These are phyloP conservation scores for Platerodrilus igneus DNA, from an alignment of 2,888 invertebrate genomes.

Conservation along the genomic window DNA sequence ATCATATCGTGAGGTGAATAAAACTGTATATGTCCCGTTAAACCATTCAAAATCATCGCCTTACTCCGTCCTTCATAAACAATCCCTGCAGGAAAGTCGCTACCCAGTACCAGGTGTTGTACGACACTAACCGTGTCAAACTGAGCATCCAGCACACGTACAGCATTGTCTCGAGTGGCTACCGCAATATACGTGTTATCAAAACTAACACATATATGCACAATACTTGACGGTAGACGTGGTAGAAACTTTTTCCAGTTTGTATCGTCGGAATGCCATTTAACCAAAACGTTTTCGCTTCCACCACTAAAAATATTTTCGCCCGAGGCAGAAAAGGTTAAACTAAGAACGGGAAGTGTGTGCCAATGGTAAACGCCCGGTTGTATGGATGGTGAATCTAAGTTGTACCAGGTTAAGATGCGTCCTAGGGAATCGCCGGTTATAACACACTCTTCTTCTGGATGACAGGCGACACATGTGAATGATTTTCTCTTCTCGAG, in stretches of 20 bases:
- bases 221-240: slow-evolving; percentile 63
- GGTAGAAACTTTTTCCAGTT: slow-evolving; percentile 60
- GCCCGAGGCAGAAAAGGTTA: slow-evolving; percentile 62
- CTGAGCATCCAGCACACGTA: slow-evolving; percentile 54
- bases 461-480: slow-evolving; percentile 65
- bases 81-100: slow-evolving; percentile 55
- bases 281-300: slow-evolving; percentile 72
- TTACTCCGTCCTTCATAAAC: slow-evolving; percentile 60
- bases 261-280: slow-evolving; percentile 60
- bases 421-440: slow-evolving; percentile 65
- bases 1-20: slow-evolving; percentile 61
- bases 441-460: slow-evolving; percentile 59
- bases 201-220: slow-evolving; percentile 57
- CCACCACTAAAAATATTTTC: slow-evolving; percentile 71
- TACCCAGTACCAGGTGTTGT: slow-evolving; percentile 64
- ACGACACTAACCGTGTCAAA: slow-evolving; percentile 55
- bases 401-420: slow-evolving; percentile 59
- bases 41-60: slow-evolving; percentile 66
- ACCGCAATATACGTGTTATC: slow-evolving; percentile 62
- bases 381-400: slow-evolving; percentile 36
- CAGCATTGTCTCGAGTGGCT: slow-evolving; percentile 65
- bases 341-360: slow-evolving; percentile 60
- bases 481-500: slow-evolving; percentile 39
- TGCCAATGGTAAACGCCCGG: slow-evolving; percentile 70
- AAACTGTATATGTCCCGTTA: slow-evolving; percentile 71